phyloP scores from a whole-genome alignment of 2,888 invertebrate species.

The Ophion costatus region DNA sequence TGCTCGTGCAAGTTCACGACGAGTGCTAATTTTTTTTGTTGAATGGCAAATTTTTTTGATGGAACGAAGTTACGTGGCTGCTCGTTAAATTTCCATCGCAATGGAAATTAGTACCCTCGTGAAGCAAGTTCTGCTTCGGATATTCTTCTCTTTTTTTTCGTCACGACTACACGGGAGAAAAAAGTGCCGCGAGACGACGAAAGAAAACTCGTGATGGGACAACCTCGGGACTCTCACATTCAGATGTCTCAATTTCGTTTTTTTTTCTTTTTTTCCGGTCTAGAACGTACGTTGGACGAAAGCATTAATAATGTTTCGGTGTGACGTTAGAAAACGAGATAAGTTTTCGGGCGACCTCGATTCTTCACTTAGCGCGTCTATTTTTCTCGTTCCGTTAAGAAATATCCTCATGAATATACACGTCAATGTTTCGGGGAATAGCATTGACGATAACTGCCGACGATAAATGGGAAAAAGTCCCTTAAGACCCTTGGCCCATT shows the following conservation, averaged over 20 bases:
- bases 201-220: not conserved
- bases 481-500: conserved; percentile 3
- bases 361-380: conserved; percentile 29
- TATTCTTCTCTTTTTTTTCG: not conserved
- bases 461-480: conserved; percentile 13
- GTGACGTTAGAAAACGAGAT: conserved; percentile 51
- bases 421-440: not conserved
- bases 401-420: conserved; percentile 1
- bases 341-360: conserved; percentile 43
- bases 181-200: not conserved
- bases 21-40: conserved; percentile 55
- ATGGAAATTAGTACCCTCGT: conserved; percentile 22
- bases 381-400: conserved; percentile 15
- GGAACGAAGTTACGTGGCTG: not conserved
- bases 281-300: not conserved
- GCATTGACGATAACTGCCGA: conserved; percentile 4
- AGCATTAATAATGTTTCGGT: conserved; percentile 53
- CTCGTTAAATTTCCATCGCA: conserved; percentile 39
- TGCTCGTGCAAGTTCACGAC: conserved; percentile 7
- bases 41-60: conserved; percentile 9
- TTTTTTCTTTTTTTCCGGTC: conserved; percentile 15
- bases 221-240: conserved; percentile 29
- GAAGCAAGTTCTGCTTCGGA: not conserved
- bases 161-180: conserved; percentile 1
- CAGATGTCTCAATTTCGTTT: conserved; percentile 28